A percentile compares a stretch with the other conserved stretches of the same genome.
These are phyloP conservation scores for Apaloderma vittatum DNA, from an alignment of 2,113 vertebrate species.

Conservation along the genomic window DNA sequence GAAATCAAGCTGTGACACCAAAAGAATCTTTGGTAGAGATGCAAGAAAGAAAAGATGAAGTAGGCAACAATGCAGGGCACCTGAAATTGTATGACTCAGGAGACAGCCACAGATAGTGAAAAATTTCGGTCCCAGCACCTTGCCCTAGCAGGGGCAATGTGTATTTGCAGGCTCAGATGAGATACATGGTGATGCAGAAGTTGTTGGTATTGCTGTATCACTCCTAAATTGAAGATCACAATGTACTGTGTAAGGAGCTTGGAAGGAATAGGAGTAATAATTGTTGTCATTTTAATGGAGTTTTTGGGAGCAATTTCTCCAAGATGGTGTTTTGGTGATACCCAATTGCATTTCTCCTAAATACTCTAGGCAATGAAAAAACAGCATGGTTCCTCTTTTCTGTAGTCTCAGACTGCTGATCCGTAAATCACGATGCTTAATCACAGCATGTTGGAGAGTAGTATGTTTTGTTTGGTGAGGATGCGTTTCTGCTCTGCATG, in stretches of 20 bases:
- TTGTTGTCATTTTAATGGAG: background rate
- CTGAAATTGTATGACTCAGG: background rate
- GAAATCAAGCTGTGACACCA: background rate
- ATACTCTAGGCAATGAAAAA: background rate
- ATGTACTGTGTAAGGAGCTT: background rate
- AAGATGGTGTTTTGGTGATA: background rate
- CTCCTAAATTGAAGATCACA: background rate
- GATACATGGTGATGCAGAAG: background rate
- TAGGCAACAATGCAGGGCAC: background rate
- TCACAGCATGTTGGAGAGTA: background rate
- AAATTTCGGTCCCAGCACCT: background rate
- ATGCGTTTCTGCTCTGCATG: accelerated
- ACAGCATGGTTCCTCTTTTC: background rate
- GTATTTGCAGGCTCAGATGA: background rate
- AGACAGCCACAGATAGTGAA: background rate
- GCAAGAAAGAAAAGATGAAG: background rate
- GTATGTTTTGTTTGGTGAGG: background rate
- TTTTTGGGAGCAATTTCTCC: background rate
- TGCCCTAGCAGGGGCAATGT: background rate
- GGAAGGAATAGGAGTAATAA: background rate
- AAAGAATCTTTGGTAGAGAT: background rate
- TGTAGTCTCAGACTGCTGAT: background rate
- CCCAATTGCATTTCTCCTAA: background rate
- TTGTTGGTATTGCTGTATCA: background rate
- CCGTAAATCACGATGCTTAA: background rate